Evolutionary conservation across 2,888 invertebrate genomes (phyloP), one percentile per base, ranked within the genome.

Genomic region (Minunthozetes semirufus): DNA sequence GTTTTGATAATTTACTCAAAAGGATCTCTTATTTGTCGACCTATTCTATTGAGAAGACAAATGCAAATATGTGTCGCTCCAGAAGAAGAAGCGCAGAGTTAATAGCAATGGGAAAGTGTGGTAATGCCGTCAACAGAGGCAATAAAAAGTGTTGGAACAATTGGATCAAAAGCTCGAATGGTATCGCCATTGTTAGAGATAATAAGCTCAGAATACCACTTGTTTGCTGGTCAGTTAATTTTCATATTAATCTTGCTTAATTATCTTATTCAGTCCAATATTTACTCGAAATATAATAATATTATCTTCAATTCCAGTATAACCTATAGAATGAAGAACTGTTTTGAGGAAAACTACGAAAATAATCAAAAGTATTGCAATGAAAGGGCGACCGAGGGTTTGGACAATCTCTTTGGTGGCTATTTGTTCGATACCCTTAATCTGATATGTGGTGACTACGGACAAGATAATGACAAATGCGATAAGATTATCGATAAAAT

Each of bases 91-190:
- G 19, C 5, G 22, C 53, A n/a, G 53, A 53, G 6, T 53, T 53
- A 1, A 9, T 42, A 13, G 42, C 1, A 25, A 27, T 61, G 15
- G 61, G 27, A 4, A 2, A 27, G 1, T 61, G 61, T 15, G 61
- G 61, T 5, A 61, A 61, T 61, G 27, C 29, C 15, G 61, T 25
- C 27, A 61, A 61, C 5, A 61, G n/a, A 27, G 9, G 1, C 11
- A 61, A 25, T 13, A 61, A 5, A 13, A 61, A 61, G 27, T 61
- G 61, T 61, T 61, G 59, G 59, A 13, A 59, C 19, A 59, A 59
- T 22, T 59, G 59, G 59, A 22, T 59, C 22, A 22, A 22, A 19
- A 13, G 13, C 13, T 22, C 25, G 59, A 22, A 59, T 59, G 4
- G 22, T 25, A 59, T 59, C 25, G 25, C 5, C 5, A 2, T 5